Evolutionary conservation across 1,140 invertebrate genomes (phyloP).

Genomic region (Zophobas morio): DNA sequence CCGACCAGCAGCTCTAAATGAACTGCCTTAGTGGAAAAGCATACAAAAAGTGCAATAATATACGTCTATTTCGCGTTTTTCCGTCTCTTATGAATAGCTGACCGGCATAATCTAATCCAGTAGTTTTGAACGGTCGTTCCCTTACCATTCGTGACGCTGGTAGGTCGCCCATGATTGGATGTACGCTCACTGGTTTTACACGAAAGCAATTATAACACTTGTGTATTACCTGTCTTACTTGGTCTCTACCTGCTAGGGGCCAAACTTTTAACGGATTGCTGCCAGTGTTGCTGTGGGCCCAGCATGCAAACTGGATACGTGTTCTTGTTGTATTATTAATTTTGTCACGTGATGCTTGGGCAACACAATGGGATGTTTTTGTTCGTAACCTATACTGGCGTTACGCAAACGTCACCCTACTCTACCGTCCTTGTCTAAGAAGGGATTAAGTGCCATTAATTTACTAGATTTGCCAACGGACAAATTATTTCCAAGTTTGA

Average conservation of each 20-base stretch:
- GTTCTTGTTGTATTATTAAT: neutral
- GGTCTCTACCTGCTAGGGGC: neutral
- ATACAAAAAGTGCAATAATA: too few species aligned
- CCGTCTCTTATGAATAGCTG: too few species aligned
- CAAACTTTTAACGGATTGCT: neutral
- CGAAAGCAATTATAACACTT: slow-evolving; percentile 2
- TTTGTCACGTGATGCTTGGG: neutral
- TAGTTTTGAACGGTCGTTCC: too few species aligned
- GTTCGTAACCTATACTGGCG: neutral
- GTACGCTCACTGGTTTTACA: neutral
- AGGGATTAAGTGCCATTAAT: neutral
- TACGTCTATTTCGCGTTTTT: too few species aligned
- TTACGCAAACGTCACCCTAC: neutral
- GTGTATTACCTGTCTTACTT: slow-evolving; percentile 2
- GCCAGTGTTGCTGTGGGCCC: neutral
- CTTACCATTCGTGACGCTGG: too few species aligned
- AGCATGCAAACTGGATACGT: neutral
- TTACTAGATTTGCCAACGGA: neutral
- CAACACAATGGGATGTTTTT: neutral
- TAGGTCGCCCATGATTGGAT: too few species aligned
- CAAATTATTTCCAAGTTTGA: neutral
- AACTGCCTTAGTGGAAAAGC: too few species aligned
- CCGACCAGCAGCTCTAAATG: too few species aligned
- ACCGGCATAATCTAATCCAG: too few species aligned
- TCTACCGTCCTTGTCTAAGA: neutral